phyloP scores from a whole-genome alignment of 2,113 vertebrate species.

The cattle (Bos taurus) region ARS-UCD2.0 NC_037335.1:104226501-104227000 shows the following conservation, averaged over 20 bases:
- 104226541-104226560: not conserved
- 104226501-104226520: not conserved
- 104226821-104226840: not conserved
- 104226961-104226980: not conserved
- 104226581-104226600: not conserved
- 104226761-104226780: not conserved
- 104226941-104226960: not conserved
- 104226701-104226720: not conserved
- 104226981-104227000: conserved; percentile 15
- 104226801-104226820: not conserved
- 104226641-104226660: not conserved
- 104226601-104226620: not conserved
- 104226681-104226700: not conserved
- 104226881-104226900: too few species aligned
- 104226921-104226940: not conserved
- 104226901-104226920: not conserved
- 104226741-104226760: not conserved
- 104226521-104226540: not conserved
- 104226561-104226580: not conserved
- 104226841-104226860: not conserved
- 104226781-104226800: not conserved
- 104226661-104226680: not conserved
- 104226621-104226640: not conserved
- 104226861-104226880: not conserved
- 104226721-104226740: not conserved